Evolutionary conservation across 2,113 vertebrate species (phyloP).

Genomic region (Trichomycterus rosablanca): DNA sequence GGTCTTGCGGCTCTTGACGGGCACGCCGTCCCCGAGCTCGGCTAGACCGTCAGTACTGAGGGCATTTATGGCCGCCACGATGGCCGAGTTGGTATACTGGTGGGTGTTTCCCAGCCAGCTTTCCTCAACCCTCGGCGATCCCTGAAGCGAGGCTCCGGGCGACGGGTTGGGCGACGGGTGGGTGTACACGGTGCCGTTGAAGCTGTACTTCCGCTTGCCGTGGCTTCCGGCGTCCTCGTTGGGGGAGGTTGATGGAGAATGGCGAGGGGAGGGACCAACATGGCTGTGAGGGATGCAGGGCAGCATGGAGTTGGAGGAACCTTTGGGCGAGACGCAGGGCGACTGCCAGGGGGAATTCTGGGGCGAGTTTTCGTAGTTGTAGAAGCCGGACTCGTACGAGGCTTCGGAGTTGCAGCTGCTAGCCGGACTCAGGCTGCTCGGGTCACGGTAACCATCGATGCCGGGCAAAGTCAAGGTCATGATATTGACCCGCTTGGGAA

Average conservation of each 20-base stretch:
- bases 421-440: conserved; percentile 88
- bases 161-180: conserved; percentile 81
- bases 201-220: conserved; percentile 87
- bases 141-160: conserved; percentile 78
- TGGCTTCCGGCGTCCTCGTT: conserved; percentile 78
- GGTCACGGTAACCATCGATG: conserved; percentile 88
- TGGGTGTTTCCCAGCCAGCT: conserved; percentile 86
- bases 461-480: conserved; percentile 86
- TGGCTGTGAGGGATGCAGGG: conserved; percentile 79
- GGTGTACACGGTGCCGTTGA: conserved; percentile 72
- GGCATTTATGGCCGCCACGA: conserved; percentile 92
- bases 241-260: conserved; percentile 85
- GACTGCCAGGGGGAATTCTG: conserved; percentile 97
- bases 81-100: conserved; percentile 93
- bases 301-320: conserved; percentile 74
- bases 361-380: conserved; percentile 85
- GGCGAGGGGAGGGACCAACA: conserved; percentile 74
- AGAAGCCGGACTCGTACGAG: conserved; percentile 91
- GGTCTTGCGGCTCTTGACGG: conserved; percentile 85
- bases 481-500: conserved; percentile 75
- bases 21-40: conserved; percentile 84
- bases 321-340: conserved; percentile 89
- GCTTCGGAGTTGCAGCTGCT: conserved; percentile 96
- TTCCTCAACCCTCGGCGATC: conserved; percentile 82
- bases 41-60: conserved; percentile 87